Base-by-base conservation (phyloP, 2,797 vertebrate genomes). In the Lateolabrax maculatus region DNA sequence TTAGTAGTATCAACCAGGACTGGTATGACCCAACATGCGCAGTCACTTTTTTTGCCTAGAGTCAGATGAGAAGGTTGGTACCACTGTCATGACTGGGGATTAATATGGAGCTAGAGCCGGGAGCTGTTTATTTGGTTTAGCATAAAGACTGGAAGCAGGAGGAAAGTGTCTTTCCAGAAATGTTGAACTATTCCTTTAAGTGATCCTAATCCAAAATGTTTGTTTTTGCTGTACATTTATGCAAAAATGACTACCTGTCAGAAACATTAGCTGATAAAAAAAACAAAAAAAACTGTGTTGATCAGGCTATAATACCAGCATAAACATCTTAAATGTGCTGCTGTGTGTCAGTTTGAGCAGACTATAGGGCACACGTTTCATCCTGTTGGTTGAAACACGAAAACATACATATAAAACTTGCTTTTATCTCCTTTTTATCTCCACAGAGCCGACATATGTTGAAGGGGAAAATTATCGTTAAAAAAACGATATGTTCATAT, bases 401-500 rank as follows among this genome's bases (percentile, higher is more conserved):
- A 44, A 67, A 44, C 64, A 43, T 13, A 16, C 34, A 49, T 25
- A 6, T 11, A 39, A 29, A 58, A 49, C 12, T 2, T 27, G 41
- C 13, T 12, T 39, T 46, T 27, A 48, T 16, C n/a, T n/a, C n/a
- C n/a, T n/a, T n/a, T n/a, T n/a, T n/a, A n/a, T n/a, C n/a, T n/a
- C n/a, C n/a, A 62, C 31, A 60, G 44, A 19, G 31, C 15, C 37
- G 13, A 80, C 4, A 29, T 46, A 53, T 41, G 62, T 23, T 18
- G 13, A 51, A 27, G 5, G 49, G 56, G 39, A 55, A 48, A 55
- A 27, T 48, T 67, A 75, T 46, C n/a, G 25, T 60, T 23, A 31
- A 56, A 64, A 56, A 62, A 57, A 13, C 0, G 9, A 55, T 60
- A n/a, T 60, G 61, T 64, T 83, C 75, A 75, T 63, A 73, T 77